phyloP scores from a whole-genome alignment of 2,113 vertebrate genomes.

The Carollia perspicillata region DNA sequence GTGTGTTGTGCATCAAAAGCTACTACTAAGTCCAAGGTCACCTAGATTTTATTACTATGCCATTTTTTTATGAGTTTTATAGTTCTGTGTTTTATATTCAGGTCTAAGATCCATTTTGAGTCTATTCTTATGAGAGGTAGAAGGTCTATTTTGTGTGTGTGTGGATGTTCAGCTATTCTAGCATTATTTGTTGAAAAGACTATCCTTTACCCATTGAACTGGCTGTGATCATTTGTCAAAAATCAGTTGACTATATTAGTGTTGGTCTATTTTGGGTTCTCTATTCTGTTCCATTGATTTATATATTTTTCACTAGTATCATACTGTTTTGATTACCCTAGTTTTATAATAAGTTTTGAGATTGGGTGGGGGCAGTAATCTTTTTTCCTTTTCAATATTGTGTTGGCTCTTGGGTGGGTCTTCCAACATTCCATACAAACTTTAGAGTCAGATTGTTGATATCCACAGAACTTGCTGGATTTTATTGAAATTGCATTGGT shows the following conservation, averaged over 20 bases:
- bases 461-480: background rate
- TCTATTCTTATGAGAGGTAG: background rate
- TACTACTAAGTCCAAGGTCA: background rate
- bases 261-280: background rate
- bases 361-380: background rate
- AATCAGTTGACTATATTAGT: background rate
- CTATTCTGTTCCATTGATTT: background rate
- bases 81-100: background rate
- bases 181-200: background rate
- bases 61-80: background rate
- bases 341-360: background rate
- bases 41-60: background rate
- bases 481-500: background rate
- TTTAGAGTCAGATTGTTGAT: background rate
- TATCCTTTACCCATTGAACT: background rate
- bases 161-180: background rate
- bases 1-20: background rate
- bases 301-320: background rate
- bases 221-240: background rate
- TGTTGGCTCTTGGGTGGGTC: background rate
- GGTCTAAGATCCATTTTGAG: background rate
- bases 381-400: background rate
- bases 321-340: background rate
- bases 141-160: background rate
- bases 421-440: background rate